Conservation (phyloP, 2,797 vertebrate genomes). For the Hephaestus fuliginosus region DNA sequence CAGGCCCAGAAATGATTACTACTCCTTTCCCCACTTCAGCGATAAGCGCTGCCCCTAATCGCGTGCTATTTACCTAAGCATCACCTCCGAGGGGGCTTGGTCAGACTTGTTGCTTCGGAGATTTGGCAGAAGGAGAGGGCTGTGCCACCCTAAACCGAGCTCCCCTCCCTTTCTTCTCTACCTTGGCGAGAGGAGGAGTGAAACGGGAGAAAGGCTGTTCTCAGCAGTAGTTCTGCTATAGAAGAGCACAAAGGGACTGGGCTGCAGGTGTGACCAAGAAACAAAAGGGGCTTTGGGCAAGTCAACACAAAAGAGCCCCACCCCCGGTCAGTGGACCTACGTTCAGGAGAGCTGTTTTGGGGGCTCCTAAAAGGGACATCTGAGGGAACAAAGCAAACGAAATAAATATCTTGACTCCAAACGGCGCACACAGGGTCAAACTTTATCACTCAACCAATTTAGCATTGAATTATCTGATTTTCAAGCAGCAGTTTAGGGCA, state of each 20-base stretch:
- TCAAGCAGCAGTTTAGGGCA: slow-evolving; percentile 41
- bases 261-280: slow-evolving; percentile 83
- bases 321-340: slow-evolving; percentile 71
- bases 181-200: slow-evolving; percentile 74
- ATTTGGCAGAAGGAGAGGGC: slow-evolving; percentile 62
- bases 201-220: slow-evolving; percentile 80
- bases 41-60: slow-evolving; percentile 62
- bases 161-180: slow-evolving; percentile 62
- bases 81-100: slow-evolving; percentile 63
- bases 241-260: slow-evolving; percentile 72
- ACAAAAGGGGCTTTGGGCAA: slow-evolving; percentile 80
- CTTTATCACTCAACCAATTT: slow-evolving; percentile 43
- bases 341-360: slow-evolving; percentile 86
- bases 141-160: slow-evolving; percentile 62
- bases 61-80: slow-evolving; percentile 55
- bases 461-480: slow-evolving; percentile 32
- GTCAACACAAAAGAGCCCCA: slow-evolving; percentile 84
- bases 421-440: slow-evolving; percentile 36
- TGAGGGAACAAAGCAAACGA: slow-evolving; percentile 41
- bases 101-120: slow-evolving; percentile 79
- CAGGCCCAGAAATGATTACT: slow-evolving; percentile 71
- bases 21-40: slow-evolving; percentile 53
- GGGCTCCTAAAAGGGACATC: slow-evolving; percentile 63
- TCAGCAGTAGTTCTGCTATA: slow-evolving; percentile 76
- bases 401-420: slow-evolving; percentile 58